Conservation (phyloP, 2,888 invertebrate species). For the Xanthia togata region DNA sequence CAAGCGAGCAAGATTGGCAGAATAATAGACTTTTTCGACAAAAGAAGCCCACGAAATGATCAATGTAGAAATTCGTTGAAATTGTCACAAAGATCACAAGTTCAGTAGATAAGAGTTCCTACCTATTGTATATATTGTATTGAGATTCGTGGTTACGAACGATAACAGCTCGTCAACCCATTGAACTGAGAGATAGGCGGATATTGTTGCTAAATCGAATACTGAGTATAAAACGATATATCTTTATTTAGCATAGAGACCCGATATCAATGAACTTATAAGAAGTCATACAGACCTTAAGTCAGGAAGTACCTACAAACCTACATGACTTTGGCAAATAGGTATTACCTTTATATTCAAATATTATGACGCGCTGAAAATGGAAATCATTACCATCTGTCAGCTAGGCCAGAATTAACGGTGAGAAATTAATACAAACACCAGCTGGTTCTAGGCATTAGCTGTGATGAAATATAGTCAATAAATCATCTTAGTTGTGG, state of each 20-base stretch:
- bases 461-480: slow-evolving; percentile 11
- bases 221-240: slow-evolving; percentile 17
- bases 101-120: slow-evolving; percentile 71
- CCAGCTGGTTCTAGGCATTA: not conserved
- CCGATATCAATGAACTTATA: slow-evolving; percentile 14
- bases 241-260: slow-evolving; percentile 30
- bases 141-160: slow-evolving; percentile 68
- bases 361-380: not conserved
- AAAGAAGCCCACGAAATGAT: slow-evolving; percentile 28
- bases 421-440: slow-evolving; percentile 35
- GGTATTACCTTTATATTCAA: too few species aligned
- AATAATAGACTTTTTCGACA: slow-evolving; percentile 32
- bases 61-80: slow-evolving; percentile 60
- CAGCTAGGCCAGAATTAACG: slow-evolving; percentile 22
- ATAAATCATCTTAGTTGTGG: slow-evolving; percentile 29
- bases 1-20: slow-evolving; percentile 12
- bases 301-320: too few species aligned
- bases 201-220: slow-evolving; percentile 60
- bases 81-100: slow-evolving; percentile 76
- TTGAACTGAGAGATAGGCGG: slow-evolving; percentile 60
- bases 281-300: too few species aligned
- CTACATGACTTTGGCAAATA: too few species aligned
- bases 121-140: slow-evolving; percentile 65
- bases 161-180: slow-evolving; percentile 80
- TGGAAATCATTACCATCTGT: slow-evolving; percentile 34